Evolutionary conservation across 2,888 invertebrate species (phyloP).

Genomic region (Watsonalla cultraria): DNA sequence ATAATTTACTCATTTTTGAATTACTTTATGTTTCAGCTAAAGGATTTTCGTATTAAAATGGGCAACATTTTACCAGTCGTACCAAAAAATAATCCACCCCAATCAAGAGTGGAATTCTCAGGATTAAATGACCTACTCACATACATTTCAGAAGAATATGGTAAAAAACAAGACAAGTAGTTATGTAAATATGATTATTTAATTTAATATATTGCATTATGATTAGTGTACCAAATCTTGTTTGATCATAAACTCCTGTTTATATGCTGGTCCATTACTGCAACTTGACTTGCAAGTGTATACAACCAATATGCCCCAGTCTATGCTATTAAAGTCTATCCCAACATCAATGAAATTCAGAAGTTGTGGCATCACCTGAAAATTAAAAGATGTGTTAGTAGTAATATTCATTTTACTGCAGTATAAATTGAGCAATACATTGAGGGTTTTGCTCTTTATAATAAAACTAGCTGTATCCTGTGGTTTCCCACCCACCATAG

Average conservation of each 20-base stretch:
- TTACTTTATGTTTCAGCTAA: conserved; percentile 77
- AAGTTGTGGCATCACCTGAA: conserved; percentile 90
- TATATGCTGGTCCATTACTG: conserved; percentile 81
- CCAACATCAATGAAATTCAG: conserved; percentile 84
- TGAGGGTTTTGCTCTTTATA: background rate
- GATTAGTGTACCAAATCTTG: conserved; percentile 83
- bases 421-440: background rate
- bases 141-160: conserved; percentile 83
- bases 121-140: conserved; percentile 90
- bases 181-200: background rate
- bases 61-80: conserved; percentile 87
- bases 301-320: conserved; percentile 93
- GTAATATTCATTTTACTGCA: background rate
- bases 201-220: conserved; percentile 12
- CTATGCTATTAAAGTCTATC: conserved; percentile 80
- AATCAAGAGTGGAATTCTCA: conserved; percentile 91
- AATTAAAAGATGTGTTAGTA: conserved; percentile 16
- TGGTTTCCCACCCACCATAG: too few species aligned
- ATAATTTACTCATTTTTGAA: background rate
- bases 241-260: conserved; percentile 88
- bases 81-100: conserved; percentile 87
- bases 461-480: too few species aligned
- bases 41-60: conserved; percentile 90
- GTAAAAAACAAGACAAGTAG: conserved; percentile 37
- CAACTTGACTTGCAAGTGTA: conserved; percentile 93